Conservation (phyloP, 2,797 vertebrate genomes). For the Falco concolor region DNA sequence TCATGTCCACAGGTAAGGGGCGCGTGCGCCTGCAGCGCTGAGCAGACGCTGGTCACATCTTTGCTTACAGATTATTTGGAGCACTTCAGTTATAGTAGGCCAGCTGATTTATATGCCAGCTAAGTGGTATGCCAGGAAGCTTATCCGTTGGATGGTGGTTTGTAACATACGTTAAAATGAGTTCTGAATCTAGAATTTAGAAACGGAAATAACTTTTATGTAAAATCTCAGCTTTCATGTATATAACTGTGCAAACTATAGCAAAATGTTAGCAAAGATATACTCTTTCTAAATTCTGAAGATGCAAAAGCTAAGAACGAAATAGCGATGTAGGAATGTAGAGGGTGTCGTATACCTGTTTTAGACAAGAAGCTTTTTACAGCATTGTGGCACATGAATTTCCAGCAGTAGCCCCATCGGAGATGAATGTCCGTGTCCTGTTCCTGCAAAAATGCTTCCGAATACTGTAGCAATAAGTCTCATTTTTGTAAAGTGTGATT, state of each 20-base stretch:
- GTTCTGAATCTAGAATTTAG: not conserved
- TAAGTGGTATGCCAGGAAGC: not conserved
- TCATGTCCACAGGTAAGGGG: conserved; percentile 93
- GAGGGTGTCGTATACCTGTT: accelerated
- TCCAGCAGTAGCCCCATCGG: not conserved
- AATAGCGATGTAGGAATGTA: not conserved
- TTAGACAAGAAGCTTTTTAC: not conserved
- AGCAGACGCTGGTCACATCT: accelerated
- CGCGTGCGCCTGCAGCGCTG: not conserved
- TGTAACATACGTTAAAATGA: not conserved
- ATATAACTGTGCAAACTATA: not conserved
- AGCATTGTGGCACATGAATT: accelerated
- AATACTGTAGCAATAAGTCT: not conserved
- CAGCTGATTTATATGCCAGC: not conserved
- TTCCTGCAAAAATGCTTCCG: not conserved
- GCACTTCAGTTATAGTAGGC: accelerated
- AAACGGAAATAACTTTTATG: not conserved
- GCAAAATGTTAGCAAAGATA: not conserved
- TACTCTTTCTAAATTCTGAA: not conserved
- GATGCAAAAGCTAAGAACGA: not conserved
- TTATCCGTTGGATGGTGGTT: not conserved
- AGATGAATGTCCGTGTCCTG: accelerated
- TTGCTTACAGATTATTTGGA: not conserved
- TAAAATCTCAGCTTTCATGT: not conserved
- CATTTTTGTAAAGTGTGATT: not conserved